Evolutionary conservation across 2,888 invertebrate genomes (phyloP).

Genomic region (Leptogaster cylindrica): DNA sequence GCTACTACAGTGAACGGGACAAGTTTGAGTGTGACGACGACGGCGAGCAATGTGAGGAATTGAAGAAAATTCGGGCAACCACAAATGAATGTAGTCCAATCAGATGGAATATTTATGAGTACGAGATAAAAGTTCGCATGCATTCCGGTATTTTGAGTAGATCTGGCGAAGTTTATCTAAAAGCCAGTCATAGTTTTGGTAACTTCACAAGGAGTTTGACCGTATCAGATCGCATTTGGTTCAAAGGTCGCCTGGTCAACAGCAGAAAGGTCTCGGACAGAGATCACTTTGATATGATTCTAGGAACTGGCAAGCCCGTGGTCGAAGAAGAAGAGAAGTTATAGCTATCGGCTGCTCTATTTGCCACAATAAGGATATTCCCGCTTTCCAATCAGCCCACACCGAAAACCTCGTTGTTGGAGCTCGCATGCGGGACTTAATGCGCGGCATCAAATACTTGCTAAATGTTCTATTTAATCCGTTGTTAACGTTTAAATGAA

Average conservation of each 20-base stretch:
- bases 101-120: conserved; percentile 76
- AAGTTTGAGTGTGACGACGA: conserved; percentile 64
- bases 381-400: conserved; percentile 62
- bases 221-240: conserved; percentile 77
- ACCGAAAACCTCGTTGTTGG: conserved; percentile 51
- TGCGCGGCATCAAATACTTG: conserved; percentile 74
- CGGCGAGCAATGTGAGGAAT: conserved; percentile 64
- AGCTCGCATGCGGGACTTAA: conserved; percentile 67
- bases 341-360: conserved; percentile 75
- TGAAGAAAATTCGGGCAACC: conserved; percentile 66
- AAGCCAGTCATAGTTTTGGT: conserved; percentile 74
- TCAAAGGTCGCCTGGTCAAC: conserved; percentile 70
- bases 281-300: conserved; percentile 60
- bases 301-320: conserved; percentile 70
- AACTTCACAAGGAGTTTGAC: conserved; percentile 75
- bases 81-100: conserved; percentile 71
- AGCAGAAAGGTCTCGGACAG: conserved; percentile 65
- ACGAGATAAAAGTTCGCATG: conserved; percentile 76
- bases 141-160: conserved; percentile 72
- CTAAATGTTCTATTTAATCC: conserved; percentile 81
- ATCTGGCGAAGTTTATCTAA: conserved; percentile 67
- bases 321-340: too few relatives aligned
- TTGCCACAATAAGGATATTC: conserved; percentile 69
- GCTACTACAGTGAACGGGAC: conserved; percentile 75
- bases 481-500: conserved; percentile 65